Base-by-base conservation (phyloP, 2,888 invertebrate genomes). In the Callinectes sapidus region DNA sequence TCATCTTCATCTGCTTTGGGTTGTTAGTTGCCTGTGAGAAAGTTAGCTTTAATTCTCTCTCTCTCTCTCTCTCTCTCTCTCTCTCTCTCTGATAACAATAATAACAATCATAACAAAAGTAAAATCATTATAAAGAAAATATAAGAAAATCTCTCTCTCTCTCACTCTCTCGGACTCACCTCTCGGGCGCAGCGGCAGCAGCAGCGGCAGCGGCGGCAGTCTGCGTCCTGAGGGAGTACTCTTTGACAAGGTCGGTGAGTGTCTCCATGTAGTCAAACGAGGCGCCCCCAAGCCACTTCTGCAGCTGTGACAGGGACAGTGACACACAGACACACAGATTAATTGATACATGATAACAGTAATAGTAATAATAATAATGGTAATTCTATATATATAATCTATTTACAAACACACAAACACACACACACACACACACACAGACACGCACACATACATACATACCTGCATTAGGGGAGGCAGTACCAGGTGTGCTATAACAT, bases 201-300 rank as follows among this genome's bases (percentile, higher is more conserved):
- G 87, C 87, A 1, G 18, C 55, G 18, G 66, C 18, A 5, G 81
- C 28, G 5, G 90, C 35, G 8, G 87, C 87, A 1, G 90, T 23
- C 61, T 94, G 92, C 8, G 91, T 61, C 8, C 90, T 42, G 5
- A 94, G 71, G 18, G 32, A 89, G 54, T 94, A 94, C 35, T 94
- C 94, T 54, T 71, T 89, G 32, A 92, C 87, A n/a, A 94, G 54
- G 35, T 91, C 94, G 6, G 94, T 94, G 23, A 94, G 89, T 10
- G 94, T 94, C 90, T 94, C 94, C 94, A 94, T 94, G 87, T 92
- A 86, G 39, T 94, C 92, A 86, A 92, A 94, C 5, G 94, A 89
- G 23, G 77, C 14, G 28, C 87, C 86, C 1, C 94, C 94, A 10
- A 94, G 89, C 0, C 92, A 91, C 48, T 92, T 94, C 61, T 94